Evolutionary conservation across 2,888 invertebrate species (phyloP), one percentile per base, ranked within the genome.

Genomic region (Eulithis prunata): DNA sequence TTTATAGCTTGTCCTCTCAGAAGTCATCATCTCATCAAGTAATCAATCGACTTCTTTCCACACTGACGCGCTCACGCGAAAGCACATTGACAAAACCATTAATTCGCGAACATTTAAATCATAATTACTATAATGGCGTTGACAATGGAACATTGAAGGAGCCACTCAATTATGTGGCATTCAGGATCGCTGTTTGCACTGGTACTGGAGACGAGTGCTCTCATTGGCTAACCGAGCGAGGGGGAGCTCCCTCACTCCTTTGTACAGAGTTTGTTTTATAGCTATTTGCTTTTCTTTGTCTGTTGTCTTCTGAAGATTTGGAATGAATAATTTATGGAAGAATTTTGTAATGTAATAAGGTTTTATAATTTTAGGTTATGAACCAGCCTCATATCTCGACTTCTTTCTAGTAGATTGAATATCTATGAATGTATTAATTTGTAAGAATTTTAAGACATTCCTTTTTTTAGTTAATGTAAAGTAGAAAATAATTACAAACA

Each of bases 151-250:
- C 84, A 78, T 77, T 68, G 64, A 84, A 80, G 85, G 82, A 83
- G 85, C 83, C 85, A 86, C 87, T 87, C 86, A 86, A 91, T 91
- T 90, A 90, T 82, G 86, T 84, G 84, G 88, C 85, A 89, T 88
- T 90, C 89, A 89, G 84, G 79, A 82, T 77, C 80, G 79, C 68
- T 62, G 68, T 65, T 69, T 65, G 62, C 68, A 60, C 61, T 68
- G 77, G 79, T 88, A 88, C 89, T 72, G 78, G 85, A 85, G 78
- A 73, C 82, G 81, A 82, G 86, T 69, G 81, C 84, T 81, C 89
- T 90, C 85, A 91, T 91, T 91, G 91, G 90, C 87, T 75, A 75
- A 74, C 78, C 77, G 72, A 72, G 64, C 64, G 71, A 75, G 78
- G 81, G 80, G 78, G 74, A 76, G 75, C 75, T 75, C 84, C 84